A percentile compares a stretch with the other conserved stretches of the same genome.
phyloP scores from a whole-genome alignment of 2,113 vertebrate species.

The Muscicapa adusta region DNA sequence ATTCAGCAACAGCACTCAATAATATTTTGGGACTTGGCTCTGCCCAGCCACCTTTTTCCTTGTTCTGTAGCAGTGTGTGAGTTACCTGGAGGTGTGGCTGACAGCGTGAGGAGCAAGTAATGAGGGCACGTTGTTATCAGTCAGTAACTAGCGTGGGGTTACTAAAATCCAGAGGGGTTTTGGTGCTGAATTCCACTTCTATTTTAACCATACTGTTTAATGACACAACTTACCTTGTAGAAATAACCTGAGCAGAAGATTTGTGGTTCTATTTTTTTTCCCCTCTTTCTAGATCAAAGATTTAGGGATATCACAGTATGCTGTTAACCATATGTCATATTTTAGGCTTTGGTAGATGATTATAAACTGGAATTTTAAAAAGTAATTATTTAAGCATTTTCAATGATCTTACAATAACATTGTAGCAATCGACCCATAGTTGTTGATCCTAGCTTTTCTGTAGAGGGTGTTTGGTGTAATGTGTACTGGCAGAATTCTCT shows the following conservation, averaged over 20 bases:
- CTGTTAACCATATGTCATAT: not conserved
- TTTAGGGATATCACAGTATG: not conserved
- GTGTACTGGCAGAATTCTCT: not conserved
- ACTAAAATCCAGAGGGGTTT: not conserved
- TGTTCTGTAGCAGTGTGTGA: accelerated
- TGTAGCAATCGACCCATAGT: not conserved
- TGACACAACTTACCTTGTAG: not conserved
- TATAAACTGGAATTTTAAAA: not conserved
- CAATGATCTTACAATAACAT: not conserved
- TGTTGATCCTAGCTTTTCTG: not conserved
- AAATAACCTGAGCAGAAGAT: not conserved
- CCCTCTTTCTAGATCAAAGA: not conserved
- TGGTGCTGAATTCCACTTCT: not conserved
- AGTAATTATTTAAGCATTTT: not conserved
- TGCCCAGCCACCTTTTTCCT: not conserved
- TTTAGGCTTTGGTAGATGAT: not conserved
- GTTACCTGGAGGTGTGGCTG: not conserved
- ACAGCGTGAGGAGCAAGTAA: accelerated
- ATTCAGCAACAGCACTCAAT: accelerated
- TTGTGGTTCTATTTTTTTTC: not conserved
- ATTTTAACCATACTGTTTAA: not conserved
- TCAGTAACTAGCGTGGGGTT: not conserved
- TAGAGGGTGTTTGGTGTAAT: not conserved
- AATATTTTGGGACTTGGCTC: not conserved
- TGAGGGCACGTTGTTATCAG: not conserved